phyloP scores from a whole-genome alignment of 1,140 invertebrate species.

The Zaprionus taronus region DNA sequence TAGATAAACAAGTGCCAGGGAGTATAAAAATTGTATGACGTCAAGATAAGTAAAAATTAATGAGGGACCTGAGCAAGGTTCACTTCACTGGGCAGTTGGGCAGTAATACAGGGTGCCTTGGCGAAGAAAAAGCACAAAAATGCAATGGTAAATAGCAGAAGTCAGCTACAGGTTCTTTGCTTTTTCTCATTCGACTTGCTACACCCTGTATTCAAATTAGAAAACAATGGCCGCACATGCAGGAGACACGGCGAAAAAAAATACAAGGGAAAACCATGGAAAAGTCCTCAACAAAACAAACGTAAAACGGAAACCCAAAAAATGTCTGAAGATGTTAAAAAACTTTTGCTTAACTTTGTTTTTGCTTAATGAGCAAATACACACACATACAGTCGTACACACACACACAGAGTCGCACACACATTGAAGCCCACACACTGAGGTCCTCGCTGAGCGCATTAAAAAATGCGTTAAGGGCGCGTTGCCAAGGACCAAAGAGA shows the following conservation, averaged over 20 bases:
- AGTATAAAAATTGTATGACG: slow-evolving; percentile 56
- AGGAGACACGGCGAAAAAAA: slow-evolving; percentile 20
- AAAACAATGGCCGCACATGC: slow-evolving; percentile 56
- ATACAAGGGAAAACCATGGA: slow-evolving; percentile 32
- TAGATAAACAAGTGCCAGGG: slow-evolving; percentile 61
- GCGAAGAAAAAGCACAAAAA: neutral
- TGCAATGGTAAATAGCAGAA: neutral
- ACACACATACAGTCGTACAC: slow-evolving; percentile 43
- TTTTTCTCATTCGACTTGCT: neutral
- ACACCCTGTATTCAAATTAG: slow-evolving; percentile 61
- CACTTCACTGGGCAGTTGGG: slow-evolving; percentile 41
- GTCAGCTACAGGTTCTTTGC: too few species aligned
- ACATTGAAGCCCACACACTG: slow-evolving; percentile 1
- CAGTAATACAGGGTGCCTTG: slow-evolving; percentile 38
- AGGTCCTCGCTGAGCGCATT: slow-evolving; percentile 52
- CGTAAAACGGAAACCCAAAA: slow-evolving; percentile 67
- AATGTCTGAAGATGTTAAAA: slow-evolving; percentile 76
- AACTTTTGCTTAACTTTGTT: slow-evolving; percentile 78
- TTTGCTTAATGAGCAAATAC: slow-evolving; percentile 83
- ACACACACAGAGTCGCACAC: slow-evolving; percentile 17
- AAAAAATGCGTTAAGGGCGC: slow-evolving; percentile 78
- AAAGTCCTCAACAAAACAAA: slow-evolving; percentile 54
- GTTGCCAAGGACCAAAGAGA: slow-evolving; percentile 65
- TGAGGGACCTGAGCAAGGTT: slow-evolving; percentile 54
- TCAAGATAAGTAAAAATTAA: slow-evolving; percentile 75